These are phyloP conservation scores for Semnopithecus entellus DNA, from an alignment of 2,113 vertebrate species.

Conservation along the genomic window DNA sequence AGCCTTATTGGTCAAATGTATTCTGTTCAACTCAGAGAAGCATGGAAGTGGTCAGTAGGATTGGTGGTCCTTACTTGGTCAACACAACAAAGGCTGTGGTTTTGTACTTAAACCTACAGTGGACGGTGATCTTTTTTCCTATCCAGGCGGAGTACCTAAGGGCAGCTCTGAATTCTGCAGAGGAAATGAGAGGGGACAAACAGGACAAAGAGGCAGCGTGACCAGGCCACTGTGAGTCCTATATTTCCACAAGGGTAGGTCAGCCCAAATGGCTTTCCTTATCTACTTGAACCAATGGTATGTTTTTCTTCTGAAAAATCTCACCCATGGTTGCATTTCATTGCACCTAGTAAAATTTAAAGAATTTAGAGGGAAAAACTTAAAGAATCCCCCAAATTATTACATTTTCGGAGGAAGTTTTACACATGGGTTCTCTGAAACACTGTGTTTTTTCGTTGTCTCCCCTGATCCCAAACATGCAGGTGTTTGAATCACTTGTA, in stretches of 20 bases:
- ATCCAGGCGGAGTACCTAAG: neutral
- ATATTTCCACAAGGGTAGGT: neutral
- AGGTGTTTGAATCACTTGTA: neutral
- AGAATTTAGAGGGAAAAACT: neutral
- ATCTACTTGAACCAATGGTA: accelerated
- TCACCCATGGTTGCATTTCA: neutral
- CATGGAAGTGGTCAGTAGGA: neutral
- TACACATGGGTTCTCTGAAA: neutral
- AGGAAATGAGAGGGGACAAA: neutral
- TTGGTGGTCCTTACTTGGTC: neutral
- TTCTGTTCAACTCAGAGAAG: neutral
- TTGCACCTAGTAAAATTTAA: neutral
- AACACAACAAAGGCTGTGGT: neutral
- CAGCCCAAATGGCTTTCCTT: neutral
- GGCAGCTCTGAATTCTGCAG: too few relatives aligned
- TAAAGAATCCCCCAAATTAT: neutral
- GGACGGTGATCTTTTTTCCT: neutral
- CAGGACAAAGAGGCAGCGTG: accelerated
- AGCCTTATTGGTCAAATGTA: neutral
- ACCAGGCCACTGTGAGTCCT: neutral
- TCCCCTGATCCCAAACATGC: neutral
- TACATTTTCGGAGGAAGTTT: neutral
- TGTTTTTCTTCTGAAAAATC: neutral
- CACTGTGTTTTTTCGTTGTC: neutral
- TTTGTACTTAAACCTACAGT: accelerated